Evolutionary conservation across 2,113 vertebrate species (phyloP).

Genomic region (Caretta caretta): DNA sequence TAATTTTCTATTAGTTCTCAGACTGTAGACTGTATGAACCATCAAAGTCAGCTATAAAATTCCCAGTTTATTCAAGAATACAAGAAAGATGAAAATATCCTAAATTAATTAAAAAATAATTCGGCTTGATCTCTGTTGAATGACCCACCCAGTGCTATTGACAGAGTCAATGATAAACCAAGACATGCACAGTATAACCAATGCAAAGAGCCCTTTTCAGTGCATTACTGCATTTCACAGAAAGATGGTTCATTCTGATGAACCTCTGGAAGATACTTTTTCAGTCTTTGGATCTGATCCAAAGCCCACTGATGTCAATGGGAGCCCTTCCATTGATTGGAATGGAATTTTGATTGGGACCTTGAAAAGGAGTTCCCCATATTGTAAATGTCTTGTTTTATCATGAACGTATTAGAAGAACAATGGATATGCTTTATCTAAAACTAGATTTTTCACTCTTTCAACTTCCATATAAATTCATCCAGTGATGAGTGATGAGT

Average conservation of each 20-base stretch:
- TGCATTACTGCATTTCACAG: background rate
- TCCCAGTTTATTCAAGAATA: background rate
- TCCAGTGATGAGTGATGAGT: background rate
- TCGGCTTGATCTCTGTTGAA: background rate
- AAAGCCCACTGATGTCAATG: background rate
- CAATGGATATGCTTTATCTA: background rate
- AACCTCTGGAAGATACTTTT: background rate
- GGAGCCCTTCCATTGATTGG: background rate
- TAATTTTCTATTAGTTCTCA: background rate
- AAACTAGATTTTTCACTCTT: background rate
- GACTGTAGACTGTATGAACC: background rate
- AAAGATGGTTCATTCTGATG: background rate
- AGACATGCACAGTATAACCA: background rate
- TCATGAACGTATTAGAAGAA: background rate
- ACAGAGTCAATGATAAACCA: background rate
- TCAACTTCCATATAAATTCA: background rate
- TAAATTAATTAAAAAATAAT: background rate
- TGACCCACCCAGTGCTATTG: background rate
- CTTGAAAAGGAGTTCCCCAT: background rate
- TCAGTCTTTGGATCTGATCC: background rate
- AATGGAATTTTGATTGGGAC: background rate
- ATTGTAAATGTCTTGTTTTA: background rate
- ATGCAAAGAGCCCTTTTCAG: background rate
- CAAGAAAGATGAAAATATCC: background rate
- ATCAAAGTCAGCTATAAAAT: background rate